A percentile compares a stretch with the other conserved stretches of the same genome.
Conservation (phyloP, 2,888 invertebrate genomes). For the Ariolimax columbianus region DNA sequence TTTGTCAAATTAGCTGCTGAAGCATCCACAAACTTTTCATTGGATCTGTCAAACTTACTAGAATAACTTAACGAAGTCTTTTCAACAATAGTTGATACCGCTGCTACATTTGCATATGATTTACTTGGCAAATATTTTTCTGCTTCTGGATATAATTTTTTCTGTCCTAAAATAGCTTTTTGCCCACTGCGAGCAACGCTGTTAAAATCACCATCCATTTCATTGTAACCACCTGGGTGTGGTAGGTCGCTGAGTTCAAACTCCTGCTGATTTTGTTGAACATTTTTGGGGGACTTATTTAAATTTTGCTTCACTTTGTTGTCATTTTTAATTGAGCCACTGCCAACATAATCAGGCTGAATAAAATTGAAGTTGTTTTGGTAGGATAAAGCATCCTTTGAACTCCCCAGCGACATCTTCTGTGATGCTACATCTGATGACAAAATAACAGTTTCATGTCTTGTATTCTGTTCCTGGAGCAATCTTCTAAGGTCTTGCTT, state of each 20-base stretch:
- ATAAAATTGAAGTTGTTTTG: not conserved
- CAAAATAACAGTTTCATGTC: not conserved
- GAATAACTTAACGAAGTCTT: not conserved
- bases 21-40: not conserved
- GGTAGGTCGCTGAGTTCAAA: not conserved
- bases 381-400: not conserved
- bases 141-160: not conserved
- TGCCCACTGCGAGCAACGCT: not conserved
- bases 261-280: not conserved
- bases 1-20: not conserved
- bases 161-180: not conserved
- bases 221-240: not conserved
- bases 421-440: not conserved
- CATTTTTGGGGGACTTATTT: not conserved
- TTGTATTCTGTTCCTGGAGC: not conserved
- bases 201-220: not conserved
- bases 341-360: not conserved
- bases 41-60: not conserved
- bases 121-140: not conserved
- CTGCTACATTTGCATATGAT: not conserved
- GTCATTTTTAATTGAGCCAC: not conserved
- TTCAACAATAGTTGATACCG: not conserved
- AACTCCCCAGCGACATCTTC: not conserved
- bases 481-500: conserved; percentile 9
- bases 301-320: not conserved